A percentile compares a stretch with the other conserved stretches of the same genome.
phyloP scores from a whole-genome alignment of 2,113 vertebrate species.

The Centropristis striata region DNA sequence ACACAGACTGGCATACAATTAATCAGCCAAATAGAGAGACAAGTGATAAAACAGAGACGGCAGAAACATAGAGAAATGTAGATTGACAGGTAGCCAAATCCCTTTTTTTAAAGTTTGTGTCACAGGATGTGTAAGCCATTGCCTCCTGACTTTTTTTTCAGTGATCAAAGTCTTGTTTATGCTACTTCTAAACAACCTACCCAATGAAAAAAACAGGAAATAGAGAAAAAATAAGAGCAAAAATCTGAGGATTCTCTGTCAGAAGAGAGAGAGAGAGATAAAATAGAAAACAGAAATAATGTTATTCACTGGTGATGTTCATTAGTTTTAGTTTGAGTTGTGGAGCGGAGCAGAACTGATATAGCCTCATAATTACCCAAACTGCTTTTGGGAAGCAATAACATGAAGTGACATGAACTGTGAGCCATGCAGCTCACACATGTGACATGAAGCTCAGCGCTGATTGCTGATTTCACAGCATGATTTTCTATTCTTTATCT shows the following conservation, averaged over 20 bases:
- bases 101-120: not conserved
- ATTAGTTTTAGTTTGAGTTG: conserved; percentile 44
- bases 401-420: conserved; percentile 42
- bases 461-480: conserved; percentile 37
- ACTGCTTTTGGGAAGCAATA: conserved; percentile 43
- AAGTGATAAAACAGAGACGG: conserved; percentile 5
- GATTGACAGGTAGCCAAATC: conserved; percentile 11
- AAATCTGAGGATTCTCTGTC: conserved; percentile 17
- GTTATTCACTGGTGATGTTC: conserved; percentile 45
- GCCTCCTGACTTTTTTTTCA: conserved; percentile 19
- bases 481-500: conserved; percentile 3
- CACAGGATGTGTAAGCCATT: not conserved
- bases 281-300: conserved; percentile 12
- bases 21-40: conserved; percentile 9
- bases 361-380: conserved; percentile 49
- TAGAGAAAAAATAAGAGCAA: not conserved
- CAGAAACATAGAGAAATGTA: not conserved
- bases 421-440: conserved; percentile 38
- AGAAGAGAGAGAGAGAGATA: conserved; percentile 3
- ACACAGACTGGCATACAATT: conserved; percentile 28
- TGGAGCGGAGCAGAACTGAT: conserved; percentile 36
- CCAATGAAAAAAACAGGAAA: conserved; percentile 35
- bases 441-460: conserved; percentile 5
- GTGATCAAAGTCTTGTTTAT: conserved; percentile 47
- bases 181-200: conserved; percentile 18